phyloP scores from a whole-genome alignment of 2,797 vertebrate genomes.

The Babyrousa celebensis region DNA sequence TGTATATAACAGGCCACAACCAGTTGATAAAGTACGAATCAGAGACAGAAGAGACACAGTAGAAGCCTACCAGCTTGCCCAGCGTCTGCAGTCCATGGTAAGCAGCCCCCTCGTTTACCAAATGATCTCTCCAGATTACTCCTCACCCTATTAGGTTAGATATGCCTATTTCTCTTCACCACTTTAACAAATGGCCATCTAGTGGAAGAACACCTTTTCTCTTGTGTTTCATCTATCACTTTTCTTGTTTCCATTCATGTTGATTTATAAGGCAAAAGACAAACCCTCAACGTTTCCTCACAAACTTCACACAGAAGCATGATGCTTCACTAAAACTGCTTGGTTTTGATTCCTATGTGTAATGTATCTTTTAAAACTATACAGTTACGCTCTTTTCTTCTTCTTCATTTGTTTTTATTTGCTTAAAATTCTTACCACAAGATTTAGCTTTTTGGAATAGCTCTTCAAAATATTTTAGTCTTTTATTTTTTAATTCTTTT shows the following conservation, averaged over 20 bases:
- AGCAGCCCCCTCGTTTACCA: background rate
- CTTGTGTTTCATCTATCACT: slow-evolving; percentile 12
- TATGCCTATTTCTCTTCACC: background rate
- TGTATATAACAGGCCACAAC: slow-evolving; percentile 96
- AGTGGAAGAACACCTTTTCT: background rate
- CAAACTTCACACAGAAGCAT: background rate
- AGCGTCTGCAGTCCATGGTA: slow-evolving; percentile 98
- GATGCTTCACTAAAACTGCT: background rate
- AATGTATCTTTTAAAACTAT: slow-evolving; percentile 6
- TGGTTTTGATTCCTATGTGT: slow-evolving; percentile 30
- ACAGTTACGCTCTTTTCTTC: background rate
- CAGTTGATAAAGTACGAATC: slow-evolving; percentile 94
- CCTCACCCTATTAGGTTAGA: background rate
- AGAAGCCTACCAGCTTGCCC: slow-evolving; percentile 96
- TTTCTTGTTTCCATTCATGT: slow-evolving; percentile 7
- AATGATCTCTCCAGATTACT: background rate
- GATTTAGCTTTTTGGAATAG: slow-evolving; percentile 54
- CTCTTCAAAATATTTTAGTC: background rate
- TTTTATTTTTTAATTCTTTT: too few relatives aligned
- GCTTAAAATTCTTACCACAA: slow-evolving; percentile 38
- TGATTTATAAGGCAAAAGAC: slow-evolving; percentile 35
- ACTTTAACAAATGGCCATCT: background rate
- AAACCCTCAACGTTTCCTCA: background rate
- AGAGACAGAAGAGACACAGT: slow-evolving; percentile 94
- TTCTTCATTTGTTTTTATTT: slow-evolving; percentile 42